Evolutionary conservation across 2,113 vertebrate genomes (phyloP), one percentile per base, ranked within the genome.

Genomic region (Zonotrichia leucophrys): DNA sequence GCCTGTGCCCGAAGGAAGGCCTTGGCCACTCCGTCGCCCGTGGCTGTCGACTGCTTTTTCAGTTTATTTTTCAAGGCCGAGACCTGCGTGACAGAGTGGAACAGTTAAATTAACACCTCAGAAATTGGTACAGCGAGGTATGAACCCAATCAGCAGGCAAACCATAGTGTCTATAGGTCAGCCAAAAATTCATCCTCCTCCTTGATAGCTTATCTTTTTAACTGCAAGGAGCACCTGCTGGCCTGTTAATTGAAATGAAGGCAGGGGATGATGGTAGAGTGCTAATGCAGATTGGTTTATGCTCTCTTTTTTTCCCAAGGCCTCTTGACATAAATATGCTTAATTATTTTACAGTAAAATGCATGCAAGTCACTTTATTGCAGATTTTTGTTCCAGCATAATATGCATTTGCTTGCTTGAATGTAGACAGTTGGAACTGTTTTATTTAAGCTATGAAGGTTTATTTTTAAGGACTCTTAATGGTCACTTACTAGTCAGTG

Each of bases 31-130:
- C 99, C 99, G 15, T 98, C 98, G 42, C 99, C 99, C 3, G 99
- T 99, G 13, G 99, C 99, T 42, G 99, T 99, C 14, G 99, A 99
- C 98, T 99, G 99, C 97, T 99, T 99, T 98, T 99, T 99, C 98
- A 99, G 98, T 98, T 99, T 99, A 96, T 98, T 99, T 98, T 99
- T 99, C 98, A 99, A 98, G 97, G 98, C 98, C 90, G 98, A 99
- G 98, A 99, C 98, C 99, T 99, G 98, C 73, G 74, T 49, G 96
- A 97, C 97, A 98, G 97, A 98, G 95, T 97, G 97, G 98, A 98
- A 98, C 98, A 97, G 98, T 98, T 98, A 98, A 99, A 99, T 99
- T 99, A 99, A 98, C 99, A 99, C 99, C 98, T 99, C 97, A 97
- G 98, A 99, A 98, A 99, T 98, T 98, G 99, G 98, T 98, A 97